Conservation (phyloP, 2,888 invertebrate genomes). For the Cetonia aurata region DNA sequence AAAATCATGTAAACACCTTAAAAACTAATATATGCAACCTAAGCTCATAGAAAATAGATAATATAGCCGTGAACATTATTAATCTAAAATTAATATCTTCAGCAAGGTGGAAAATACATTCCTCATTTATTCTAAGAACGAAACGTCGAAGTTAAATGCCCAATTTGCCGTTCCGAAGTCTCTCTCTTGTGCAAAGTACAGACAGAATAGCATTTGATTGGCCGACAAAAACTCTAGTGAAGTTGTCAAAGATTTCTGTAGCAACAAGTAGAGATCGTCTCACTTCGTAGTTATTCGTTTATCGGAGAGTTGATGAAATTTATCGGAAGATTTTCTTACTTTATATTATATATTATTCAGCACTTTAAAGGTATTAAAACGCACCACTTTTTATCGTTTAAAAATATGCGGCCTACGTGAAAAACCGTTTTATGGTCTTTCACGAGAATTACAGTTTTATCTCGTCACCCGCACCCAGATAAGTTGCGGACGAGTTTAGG, state of each 20-base stretch:
- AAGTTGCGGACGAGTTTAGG: slow-evolving; percentile 66
- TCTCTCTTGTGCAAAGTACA: slow-evolving; percentile 63
- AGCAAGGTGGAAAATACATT: slow-evolving; percentile 12
- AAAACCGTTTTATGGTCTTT: no score
- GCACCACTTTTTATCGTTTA: no score
- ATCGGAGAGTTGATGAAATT: no score
- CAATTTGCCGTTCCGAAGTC: slow-evolving; percentile 45
- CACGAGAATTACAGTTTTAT: slow-evolving; percentile 14
- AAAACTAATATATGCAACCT: no score
- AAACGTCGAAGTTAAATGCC: slow-evolving; percentile 44
- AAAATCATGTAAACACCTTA: no score
- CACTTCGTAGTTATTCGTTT: slow-evolving; percentile 14
- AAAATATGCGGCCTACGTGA: no score
- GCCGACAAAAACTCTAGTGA: slow-evolving; percentile 66
- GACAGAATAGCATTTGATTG: slow-evolving; percentile 67
- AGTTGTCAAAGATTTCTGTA: slow-evolving; percentile 63
- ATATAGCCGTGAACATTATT: no score
- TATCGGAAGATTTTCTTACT: no score
- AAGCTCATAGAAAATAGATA: no score
- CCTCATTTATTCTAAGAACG: slow-evolving; percentile 32
- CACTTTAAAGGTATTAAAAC: background rate
- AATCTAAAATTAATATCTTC: background rate
- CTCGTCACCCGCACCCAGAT: slow-evolving; percentile 48
- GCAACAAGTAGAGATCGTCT: slow-evolving; percentile 41
- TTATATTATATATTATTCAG: background rate